Percentiles rank a stretch among this genome's conserved stretches.
Evolutionary conservation across 2,888 invertebrate species (phyloP).

Genomic region (Tolmerus cingulatus): DNA sequence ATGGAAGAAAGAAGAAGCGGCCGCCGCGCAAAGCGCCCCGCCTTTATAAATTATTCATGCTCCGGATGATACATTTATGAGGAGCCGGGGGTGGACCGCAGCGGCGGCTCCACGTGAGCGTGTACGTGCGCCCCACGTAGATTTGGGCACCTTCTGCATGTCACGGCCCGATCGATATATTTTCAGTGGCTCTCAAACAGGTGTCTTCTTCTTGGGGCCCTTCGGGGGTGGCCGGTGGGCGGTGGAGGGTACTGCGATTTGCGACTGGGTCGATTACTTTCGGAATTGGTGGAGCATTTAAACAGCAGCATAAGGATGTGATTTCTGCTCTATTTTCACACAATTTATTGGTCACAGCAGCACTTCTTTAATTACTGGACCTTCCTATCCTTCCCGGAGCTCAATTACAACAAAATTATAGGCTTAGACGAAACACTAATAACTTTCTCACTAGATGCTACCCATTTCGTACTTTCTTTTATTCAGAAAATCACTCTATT

Average conservation of each 20-base stretch:
- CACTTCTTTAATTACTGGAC: background rate
- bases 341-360: background rate
- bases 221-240: background rate
- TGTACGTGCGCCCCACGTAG: background rate
- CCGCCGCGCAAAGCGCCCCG: slow-evolving; percentile 27
- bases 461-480: too few species aligned
- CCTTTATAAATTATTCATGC: slow-evolving; percentile 43
- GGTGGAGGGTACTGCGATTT: background rate
- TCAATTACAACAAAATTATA: background rate
- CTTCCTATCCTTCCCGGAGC: background rate
- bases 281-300: background rate
- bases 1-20: slow-evolving; percentile 24
- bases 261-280: background rate
- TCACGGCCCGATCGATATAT: background rate
- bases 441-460: too few species aligned
- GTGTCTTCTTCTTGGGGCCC: background rate
- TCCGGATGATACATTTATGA: slow-evolving; percentile 34
- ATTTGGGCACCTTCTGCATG: background rate
- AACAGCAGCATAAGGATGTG: background rate
- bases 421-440: too few species aligned
- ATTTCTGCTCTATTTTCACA: background rate
- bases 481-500: too few species aligned
- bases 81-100: background rate
- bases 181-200: background rate
- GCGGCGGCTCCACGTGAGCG: background rate